Evolutionary conservation across 1,140 invertebrate genomes (phyloP), one percentile per base, ranked within the genome.

Genomic region (Penaeus chinensis): DNA sequence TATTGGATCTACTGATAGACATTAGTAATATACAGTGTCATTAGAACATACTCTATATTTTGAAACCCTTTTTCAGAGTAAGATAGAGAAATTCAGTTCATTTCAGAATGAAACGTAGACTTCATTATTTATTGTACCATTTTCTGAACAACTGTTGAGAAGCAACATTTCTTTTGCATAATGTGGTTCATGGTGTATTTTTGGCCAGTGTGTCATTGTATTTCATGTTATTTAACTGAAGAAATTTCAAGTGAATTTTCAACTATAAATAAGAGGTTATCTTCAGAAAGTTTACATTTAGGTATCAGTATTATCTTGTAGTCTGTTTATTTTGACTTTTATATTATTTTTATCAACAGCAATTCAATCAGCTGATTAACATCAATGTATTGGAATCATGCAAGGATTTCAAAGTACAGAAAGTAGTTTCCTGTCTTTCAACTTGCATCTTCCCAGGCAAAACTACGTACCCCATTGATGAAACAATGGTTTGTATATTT

Each of bases 371-470:
- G 91, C 93, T 95, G 27, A 99, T 99, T 81, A 99, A 99, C 92
- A 97, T 99, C 89, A 99, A 99, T 93, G 96, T 99, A 16, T 92
- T 99, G 19, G 94, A 96, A 91, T 95, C 95, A 0, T 95, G 96
- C 90, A 95, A 95, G 91, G 95, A 97, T 91, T 92, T 92, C 84
- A 94, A 94, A 77, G 98, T 99, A 1, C 92, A 94, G 86, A 99
- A 99, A 93, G 97, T 99, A 37, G 96, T 99, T 0, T 99, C 99
- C 0, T 99, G 99, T 92, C 93, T 99, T 5, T 99, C 98, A 0
- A 99, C 99, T 0, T 99, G 99, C 91, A 99, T 99, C 91, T 99
- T 99, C 92, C 99, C 99, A 22, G 98, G 99, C 92, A 98, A 99
- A 93, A 99, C 98, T 11, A 95, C 95, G 20, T 99, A 99, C 93